Percentiles rank a stretch among this genome's conserved stretches.
These are phyloP conservation scores for Pteronotus mesoamericanus DNA, from an alignment of 2,797 vertebrate genomes.

Conservation along the genomic window DNA sequence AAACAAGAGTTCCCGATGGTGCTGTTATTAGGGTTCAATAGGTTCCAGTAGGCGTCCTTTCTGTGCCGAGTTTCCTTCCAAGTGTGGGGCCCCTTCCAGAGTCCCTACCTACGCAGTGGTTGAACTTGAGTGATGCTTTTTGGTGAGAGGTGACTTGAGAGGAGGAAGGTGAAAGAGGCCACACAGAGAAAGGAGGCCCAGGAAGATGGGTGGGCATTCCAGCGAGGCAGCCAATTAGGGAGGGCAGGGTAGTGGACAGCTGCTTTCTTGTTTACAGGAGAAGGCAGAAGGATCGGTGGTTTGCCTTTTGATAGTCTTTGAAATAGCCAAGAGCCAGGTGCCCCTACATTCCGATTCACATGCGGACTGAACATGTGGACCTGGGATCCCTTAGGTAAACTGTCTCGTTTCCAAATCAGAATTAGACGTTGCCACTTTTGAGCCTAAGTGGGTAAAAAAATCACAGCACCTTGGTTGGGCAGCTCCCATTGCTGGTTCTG, in stretches of 20 bases:
- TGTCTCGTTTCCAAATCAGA: neutral
- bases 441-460: neutral
- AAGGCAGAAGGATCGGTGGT: too few species aligned
- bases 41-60: rapidly evolving
- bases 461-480: neutral
- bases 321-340: neutral
- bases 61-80: neutral
- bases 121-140: neutral
- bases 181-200: rapidly evolving
- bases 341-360: too few species aligned
- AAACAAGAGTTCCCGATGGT: neutral
- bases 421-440: neutral
- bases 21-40: too few species aligned
- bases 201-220: neutral
- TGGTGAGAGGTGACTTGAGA: neutral
- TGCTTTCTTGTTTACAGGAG: neutral
- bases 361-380: too few species aligned
- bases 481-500: neutral
- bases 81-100: neutral
- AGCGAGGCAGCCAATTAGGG: rapidly evolving
- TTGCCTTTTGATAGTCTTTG: too few species aligned
- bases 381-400: neutral
- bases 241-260: neutral
- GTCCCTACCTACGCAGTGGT: neutral
- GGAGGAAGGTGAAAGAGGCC: neutral